These are phyloP conservation scores for Pimephales promelas DNA, from an alignment of 2,113 vertebrate genomes.

Conservation along the genomic window DNA sequence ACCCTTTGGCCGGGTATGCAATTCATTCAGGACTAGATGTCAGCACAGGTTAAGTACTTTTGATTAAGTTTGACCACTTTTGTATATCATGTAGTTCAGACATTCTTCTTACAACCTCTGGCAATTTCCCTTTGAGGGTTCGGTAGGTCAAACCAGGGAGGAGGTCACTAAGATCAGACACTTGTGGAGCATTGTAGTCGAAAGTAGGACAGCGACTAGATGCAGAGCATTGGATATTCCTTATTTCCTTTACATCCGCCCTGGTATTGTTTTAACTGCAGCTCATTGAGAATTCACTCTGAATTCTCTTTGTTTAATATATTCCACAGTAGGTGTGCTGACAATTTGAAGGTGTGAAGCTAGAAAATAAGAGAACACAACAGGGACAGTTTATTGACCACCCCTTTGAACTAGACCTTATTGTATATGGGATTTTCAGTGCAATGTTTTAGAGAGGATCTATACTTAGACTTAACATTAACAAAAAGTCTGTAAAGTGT, in stretches of 20 bases:
- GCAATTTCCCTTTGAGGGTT: neutral
- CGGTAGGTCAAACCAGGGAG: neutral
- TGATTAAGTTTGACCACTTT: slow-evolving; percentile 8
- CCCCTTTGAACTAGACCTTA: neutral
- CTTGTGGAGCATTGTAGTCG: neutral
- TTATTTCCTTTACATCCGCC: neutral
- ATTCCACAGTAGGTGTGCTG: neutral
- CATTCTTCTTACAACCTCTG: neutral
- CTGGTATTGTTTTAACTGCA: neutral
- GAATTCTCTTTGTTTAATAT: slow-evolving; percentile 3
- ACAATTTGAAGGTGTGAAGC: neutral
- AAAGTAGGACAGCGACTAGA: neutral
- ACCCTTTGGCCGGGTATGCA: neutral
- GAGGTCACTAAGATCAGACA: slow-evolving; percentile 11
- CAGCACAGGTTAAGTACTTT: slow-evolving; percentile 27
- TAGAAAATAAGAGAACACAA: slow-evolving; percentile 1
- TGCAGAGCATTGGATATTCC: neutral
- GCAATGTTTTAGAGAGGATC: neutral
- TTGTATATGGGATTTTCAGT: neutral
- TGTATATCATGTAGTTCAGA: neutral
- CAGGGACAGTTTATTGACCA: slow-evolving; percentile 6
- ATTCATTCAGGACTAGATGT: neutral
- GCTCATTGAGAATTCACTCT: slow-evolving; percentile 22
- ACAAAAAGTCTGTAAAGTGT: neutral
- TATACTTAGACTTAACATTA: neutral